Base-by-base conservation (phyloP, 1,140 invertebrate species). In the Amphibalanus amphitrite region DNA sequence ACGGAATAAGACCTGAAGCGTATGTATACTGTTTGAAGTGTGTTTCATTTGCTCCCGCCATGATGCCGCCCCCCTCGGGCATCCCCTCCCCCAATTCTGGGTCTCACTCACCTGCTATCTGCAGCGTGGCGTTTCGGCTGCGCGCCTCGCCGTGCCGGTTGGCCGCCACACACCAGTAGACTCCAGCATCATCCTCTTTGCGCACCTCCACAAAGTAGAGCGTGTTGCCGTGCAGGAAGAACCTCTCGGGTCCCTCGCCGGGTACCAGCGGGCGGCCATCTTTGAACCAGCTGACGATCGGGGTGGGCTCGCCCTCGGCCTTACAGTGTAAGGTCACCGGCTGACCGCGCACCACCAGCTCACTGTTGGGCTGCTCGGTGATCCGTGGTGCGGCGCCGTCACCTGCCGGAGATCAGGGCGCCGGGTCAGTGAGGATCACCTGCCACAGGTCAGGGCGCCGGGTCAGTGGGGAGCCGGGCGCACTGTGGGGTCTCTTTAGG, bases 171-270 rank as follows among this genome's bases (percentile, higher is more conserved):
- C 76, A 77, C 68, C 68, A 67, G 65, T 77, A 77, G 15, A 72
- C 68, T 10, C 76, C 76, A 13, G 70, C 72, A 69, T 77, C 76
- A 68, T 67, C 73, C 70, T 75, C 79, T 72, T 78, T 78, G 73
- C 33, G 33, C 33, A 38, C 33, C 33, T 38, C 33, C 4, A 38
- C 33, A 15, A 38, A 38, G 15, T 38, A 38, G 4, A 38, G 15
- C 33, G 33, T 6, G 33, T 15, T 38, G 33, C 33, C 33, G 33
- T 38, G 33, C 33, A 38, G 33, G 15, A 38, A 38, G 33, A n/a
- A n/a, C n/a, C n/a, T n/a, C n/a, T 38, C 15, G 10, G 47, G 47
- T 20, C 47, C 47, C 33, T 38, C 33, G 33, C 33, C 33, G 4
- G 33, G 33, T 15, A 15, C 33, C 33, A 38, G 33, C 33, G 15